phyloP scores from a whole-genome alignment of 2,113 vertebrate genomes.

The Grantiella picta region DNA sequence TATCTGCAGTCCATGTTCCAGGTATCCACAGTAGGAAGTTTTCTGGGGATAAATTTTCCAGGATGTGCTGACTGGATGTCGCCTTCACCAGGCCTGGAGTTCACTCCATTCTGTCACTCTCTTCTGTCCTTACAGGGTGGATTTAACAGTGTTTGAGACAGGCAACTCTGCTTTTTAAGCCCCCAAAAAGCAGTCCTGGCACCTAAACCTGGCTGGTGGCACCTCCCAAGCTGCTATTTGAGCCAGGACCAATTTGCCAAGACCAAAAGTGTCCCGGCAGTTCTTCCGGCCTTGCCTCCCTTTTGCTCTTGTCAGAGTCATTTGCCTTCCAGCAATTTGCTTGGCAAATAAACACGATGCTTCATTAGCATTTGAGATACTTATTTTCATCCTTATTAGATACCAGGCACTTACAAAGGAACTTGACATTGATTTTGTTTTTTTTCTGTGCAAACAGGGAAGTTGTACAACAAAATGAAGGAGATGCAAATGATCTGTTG shows the following conservation, averaged over 20 bases:
- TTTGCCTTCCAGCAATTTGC: background rate
- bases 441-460: background rate
- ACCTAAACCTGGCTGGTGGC: background rate
- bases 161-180: background rate
- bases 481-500: background rate
- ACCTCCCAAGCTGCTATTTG: background rate
- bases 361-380: background rate
- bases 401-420: background rate
- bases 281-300: background rate
- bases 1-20: background rate
- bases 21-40: too few relatives aligned
- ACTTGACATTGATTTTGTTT: background rate
- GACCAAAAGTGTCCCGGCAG: background rate
- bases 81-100: background rate
- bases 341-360: background rate
- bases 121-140: background rate
- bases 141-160: background rate
- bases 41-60: background rate
- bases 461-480: background rate
- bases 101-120: background rate
- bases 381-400: background rate
- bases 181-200: background rate
- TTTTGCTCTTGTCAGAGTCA: background rate
- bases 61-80: background rate
- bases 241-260: background rate